Conservation (phyloP, 2,888 invertebrate genomes). For the Ypsolopha sequella region DNA sequence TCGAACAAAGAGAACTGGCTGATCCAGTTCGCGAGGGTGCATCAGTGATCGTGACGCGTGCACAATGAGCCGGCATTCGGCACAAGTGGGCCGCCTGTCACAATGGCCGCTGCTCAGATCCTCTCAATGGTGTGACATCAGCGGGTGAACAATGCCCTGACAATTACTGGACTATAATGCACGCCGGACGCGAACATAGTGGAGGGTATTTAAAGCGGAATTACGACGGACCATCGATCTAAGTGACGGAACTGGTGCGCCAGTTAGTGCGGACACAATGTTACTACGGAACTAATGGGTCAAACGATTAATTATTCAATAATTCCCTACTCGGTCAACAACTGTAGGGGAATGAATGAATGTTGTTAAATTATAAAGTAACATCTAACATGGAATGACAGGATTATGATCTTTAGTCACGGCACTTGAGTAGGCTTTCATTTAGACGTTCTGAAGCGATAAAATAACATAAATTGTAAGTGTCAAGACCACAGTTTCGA, state of each 20-base stretch:
- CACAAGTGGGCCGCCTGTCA: conserved; percentile 32
- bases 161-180: not conserved
- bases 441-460: no score
- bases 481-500: no score
- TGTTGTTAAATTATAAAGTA: not conserved
- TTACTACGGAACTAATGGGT: not conserved
- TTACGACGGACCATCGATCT: not conserved
- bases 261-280: not conserved
- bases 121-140: conserved; percentile 10
- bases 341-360: not conserved
- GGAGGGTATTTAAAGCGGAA: not conserved
- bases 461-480: no score
- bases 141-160: not conserved
- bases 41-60: conserved; percentile 20
- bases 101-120: conserved; percentile 34
- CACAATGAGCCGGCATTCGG: conserved; percentile 32
- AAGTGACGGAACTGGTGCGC: conserved; percentile 1
- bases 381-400: not conserved
- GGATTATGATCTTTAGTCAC: no score
- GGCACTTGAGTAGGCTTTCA: no score
- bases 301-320: not conserved
- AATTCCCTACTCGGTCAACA: not conserved
- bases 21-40: not conserved
- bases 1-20: no score
- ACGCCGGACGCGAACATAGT: not conserved